Evolutionary conservation across 1,140 invertebrate genomes (phyloP).

Genomic region (Heliconius eleuchia): DNA sequence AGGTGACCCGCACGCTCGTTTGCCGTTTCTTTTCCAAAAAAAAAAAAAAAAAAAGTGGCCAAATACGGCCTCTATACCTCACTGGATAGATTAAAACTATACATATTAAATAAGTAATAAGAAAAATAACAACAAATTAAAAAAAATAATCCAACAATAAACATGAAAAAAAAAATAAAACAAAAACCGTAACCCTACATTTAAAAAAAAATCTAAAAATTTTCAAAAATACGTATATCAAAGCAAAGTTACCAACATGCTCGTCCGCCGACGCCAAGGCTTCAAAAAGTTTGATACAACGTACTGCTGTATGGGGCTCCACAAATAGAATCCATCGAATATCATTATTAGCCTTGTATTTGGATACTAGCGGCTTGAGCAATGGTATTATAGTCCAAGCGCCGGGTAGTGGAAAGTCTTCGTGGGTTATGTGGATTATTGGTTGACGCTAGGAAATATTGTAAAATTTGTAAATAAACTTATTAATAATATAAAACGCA

Average conservation of each 20-base stretch:
- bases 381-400: constrained; percentile 70
- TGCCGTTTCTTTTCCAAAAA: too few relatives aligned
- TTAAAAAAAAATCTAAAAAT: background rate
- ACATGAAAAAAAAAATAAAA: background rate
- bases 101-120: background rate
- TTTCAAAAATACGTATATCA: background rate
- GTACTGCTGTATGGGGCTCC: constrained; percentile 69
- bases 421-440: constrained; percentile 61
- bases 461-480: background rate
- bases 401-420: constrained; percentile 62
- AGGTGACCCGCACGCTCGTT: too few relatives aligned
- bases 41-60: too few relatives aligned
- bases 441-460: constrained; percentile 51
- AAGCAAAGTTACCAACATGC: constrained; percentile 32
- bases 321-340: constrained; percentile 68
- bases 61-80: too few relatives aligned
- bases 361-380: constrained; percentile 53
- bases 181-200: too few relatives aligned
- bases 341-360: constrained; percentile 50
- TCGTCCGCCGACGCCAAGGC: constrained; percentile 60
- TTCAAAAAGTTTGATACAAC: constrained; percentile 56
- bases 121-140: background rate
- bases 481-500: background rate
- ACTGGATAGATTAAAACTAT: too few relatives aligned
- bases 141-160: background rate